A percentile compares a stretch with the other conserved stretches of the same genome.
phyloP scores from a whole-genome alignment of 2,797 vertebrate species.

The Microhierax caerulescens region DNA sequence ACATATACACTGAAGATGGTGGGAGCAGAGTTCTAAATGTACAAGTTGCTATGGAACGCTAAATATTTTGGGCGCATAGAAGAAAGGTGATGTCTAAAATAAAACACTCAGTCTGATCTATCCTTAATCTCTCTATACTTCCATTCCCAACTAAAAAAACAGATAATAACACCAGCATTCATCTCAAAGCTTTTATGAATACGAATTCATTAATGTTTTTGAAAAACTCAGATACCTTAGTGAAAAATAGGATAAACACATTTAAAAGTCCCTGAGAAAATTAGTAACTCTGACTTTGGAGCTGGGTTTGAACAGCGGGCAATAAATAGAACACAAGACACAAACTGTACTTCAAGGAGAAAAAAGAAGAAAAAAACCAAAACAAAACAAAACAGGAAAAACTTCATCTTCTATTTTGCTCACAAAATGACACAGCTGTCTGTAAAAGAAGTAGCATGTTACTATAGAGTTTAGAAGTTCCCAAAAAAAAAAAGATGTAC shows the following conservation, averaged over 20 bases:
- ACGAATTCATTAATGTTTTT: background rate
- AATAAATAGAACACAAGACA: background rate
- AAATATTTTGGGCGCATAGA: background rate
- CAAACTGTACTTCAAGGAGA: background rate
- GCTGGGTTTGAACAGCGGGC: accelerated
- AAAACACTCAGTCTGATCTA: background rate
- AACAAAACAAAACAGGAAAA: background rate
- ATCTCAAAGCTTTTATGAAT: background rate
- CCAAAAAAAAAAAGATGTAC: background rate
- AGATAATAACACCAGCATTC: background rate
- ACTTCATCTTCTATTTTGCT: background rate
- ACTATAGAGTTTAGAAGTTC: background rate
- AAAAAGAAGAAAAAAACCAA: background rate
- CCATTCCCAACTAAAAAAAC: background rate
- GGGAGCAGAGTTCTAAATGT: background rate
- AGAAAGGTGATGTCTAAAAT: background rate
- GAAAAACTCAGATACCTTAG: background rate
- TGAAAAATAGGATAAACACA: background rate
- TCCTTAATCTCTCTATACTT: background rate
- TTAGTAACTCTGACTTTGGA: background rate
- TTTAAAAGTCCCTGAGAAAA: background rate
- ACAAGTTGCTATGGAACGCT: background rate
- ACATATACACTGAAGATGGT: background rate
- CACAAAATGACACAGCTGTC: background rate
- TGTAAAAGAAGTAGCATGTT: background rate